Conservation (phyloP, 2,113 vertebrate genomes). For the Electrona antarctica region DNA sequence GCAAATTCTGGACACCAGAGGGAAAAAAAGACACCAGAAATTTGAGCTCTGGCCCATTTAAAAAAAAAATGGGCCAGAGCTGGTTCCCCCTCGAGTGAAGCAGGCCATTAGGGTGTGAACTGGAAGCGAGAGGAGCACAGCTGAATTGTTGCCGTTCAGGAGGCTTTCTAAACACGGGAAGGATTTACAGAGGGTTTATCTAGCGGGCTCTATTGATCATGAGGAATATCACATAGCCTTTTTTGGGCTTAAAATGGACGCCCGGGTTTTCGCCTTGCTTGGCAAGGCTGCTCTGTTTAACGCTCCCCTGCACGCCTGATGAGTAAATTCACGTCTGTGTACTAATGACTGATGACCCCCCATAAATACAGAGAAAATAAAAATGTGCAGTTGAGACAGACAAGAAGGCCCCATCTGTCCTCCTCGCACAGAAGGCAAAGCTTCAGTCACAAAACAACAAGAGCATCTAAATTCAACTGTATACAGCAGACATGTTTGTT, state of each 20-base stretch:
- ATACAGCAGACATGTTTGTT: no score
- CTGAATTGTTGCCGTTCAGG: constrained; percentile 60
- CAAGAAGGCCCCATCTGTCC: not conserved
- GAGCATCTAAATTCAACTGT: not conserved
- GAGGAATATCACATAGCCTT: constrained; percentile 67
- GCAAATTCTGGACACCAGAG: not conserved
- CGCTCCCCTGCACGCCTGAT: constrained; percentile 39
- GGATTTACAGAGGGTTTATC: constrained; percentile 72
- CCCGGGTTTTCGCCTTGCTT: constrained; percentile 51
- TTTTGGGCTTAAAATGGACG: constrained; percentile 73
- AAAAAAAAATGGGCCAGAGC: not conserved
- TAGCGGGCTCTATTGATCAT: constrained; percentile 61
- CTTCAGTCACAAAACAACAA: not conserved
- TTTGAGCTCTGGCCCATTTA: not conserved
- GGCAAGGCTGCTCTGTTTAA: constrained; percentile 50
- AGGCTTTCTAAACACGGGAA: constrained; percentile 72
- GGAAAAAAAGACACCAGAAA: not conserved
- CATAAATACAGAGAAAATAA: constrained; percentile 40
- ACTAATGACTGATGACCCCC: constrained; percentile 23
- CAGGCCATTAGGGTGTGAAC: constrained; percentile 24
- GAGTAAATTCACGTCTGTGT: constrained; percentile 46
- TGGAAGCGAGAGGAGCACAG: constrained; percentile 10
- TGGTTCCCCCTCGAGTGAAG: not conserved
- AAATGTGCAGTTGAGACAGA: constrained; percentile 31
- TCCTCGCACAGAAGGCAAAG: not conserved